Evolutionary conservation across 2,113 vertebrate species (phyloP).

Genomic region (Balaeniceps rex): DNA sequence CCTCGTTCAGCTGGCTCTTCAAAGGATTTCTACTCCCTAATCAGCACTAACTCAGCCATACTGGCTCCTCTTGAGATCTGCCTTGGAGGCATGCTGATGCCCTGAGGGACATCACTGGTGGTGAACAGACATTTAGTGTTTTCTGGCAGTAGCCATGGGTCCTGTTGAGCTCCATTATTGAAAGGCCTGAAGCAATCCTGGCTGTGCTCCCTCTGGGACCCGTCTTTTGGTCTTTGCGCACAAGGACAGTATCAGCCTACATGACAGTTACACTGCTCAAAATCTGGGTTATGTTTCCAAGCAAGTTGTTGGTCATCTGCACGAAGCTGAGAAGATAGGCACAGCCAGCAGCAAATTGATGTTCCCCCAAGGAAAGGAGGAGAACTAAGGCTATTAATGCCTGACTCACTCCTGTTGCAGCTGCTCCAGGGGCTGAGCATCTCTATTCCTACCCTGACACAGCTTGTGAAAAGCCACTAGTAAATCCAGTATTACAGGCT

Average conservation of each 20-base stretch:
- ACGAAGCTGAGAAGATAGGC: background rate
- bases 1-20: background rate
- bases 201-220: background rate
- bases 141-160: background rate
- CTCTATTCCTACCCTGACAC: background rate
- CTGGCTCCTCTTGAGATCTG: background rate
- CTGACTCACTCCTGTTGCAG: background rate
- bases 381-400: background rate
- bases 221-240: background rate
- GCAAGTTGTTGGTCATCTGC: slow-evolving; percentile 31
- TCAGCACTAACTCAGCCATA: slow-evolving; percentile 14
- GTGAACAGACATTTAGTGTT: background rate
- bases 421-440: background rate
- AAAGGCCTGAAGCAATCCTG: background rate
- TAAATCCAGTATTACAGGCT: background rate
- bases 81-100: background rate
- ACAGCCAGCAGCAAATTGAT: background rate
- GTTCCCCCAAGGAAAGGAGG: background rate
- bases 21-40: slow-evolving; percentile 8
- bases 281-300: slow-evolving; percentile 6
- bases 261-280: background rate
- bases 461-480: background rate
- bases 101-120: background rate
- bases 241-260: background rate
- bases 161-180: background rate